Conservation (phyloP, 2,113 vertebrate species). For the Sebastes schlegelii region DNA sequence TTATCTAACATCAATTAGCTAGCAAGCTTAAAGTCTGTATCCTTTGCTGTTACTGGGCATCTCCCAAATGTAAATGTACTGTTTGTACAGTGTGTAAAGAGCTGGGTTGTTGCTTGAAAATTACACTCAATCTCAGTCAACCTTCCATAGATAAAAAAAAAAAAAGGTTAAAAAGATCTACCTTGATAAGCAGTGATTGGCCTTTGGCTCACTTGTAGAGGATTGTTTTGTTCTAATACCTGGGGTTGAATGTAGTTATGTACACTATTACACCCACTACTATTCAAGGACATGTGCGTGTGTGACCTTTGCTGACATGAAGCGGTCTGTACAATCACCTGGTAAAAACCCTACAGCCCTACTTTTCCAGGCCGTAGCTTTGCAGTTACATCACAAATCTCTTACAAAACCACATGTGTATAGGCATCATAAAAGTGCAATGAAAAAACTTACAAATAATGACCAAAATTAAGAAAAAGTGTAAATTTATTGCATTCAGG, state of each 20-base stretch:
- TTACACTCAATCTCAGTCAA: background rate
- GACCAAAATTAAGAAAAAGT: background rate
- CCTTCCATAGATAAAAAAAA: background rate
- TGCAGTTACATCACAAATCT: background rate
- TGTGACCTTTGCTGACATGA: slow-evolving; percentile 15
- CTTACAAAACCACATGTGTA: background rate
- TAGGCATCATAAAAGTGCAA: background rate
- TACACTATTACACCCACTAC: slow-evolving; percentile 8
- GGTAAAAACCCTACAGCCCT: slow-evolving; percentile 11
- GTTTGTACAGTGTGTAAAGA: background rate
- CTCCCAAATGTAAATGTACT: background rate
- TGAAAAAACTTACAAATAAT: background rate
- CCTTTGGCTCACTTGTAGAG: slow-evolving; percentile 11
- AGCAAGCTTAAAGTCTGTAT: background rate
- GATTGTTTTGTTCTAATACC: slow-evolving; percentile 11
- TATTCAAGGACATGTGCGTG: slow-evolving; percentile 26
- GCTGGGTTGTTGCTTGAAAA: background rate
- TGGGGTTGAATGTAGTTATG: slow-evolving; percentile 3
- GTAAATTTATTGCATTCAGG: background rate
- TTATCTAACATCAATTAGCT: background rate
- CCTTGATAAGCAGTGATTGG: slow-evolving; percentile 28
- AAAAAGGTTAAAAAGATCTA: slow-evolving; percentile 22
- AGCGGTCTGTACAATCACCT: slow-evolving; percentile 10
- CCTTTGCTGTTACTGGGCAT: background rate
- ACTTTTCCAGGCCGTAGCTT: background rate